These are phyloP conservation scores for Menidia menidia DNA, from an alignment of 2,797 vertebrate genomes.

Conservation along the genomic window DNA sequence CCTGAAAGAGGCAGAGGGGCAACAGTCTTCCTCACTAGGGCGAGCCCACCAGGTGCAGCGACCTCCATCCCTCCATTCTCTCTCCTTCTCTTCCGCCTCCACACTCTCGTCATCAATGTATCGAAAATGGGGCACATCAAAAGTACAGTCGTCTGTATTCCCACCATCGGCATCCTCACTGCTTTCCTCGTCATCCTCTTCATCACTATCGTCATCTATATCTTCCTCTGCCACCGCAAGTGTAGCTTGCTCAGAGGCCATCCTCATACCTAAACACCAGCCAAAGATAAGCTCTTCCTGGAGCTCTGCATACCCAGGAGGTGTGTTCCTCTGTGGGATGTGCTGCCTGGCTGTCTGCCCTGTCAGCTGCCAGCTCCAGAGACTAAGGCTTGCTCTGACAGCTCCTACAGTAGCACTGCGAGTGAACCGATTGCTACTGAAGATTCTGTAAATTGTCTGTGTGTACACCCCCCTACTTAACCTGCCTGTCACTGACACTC, in stretches of 20 bases:
- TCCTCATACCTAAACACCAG: conserved; percentile 77
- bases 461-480: conserved; percentile 58
- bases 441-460: conserved; percentile 50
- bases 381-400: conserved; percentile 56
- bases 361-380: conserved; percentile 50
- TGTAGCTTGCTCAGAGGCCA: conserved; percentile 81
- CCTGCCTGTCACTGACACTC: conserved; percentile 76
- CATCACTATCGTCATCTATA: conserved; percentile 65
- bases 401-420: conserved; percentile 48
- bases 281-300: conserved; percentile 51
- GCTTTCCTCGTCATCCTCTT: conserved; percentile 42
- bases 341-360: conserved; percentile 33
- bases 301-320: conserved; percentile 37
- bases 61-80: conserved; percentile 27
- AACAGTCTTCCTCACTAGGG: conserved; percentile 85
- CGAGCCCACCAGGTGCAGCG: conserved; percentile 72
- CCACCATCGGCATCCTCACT: conserved; percentile 38
- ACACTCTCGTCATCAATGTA: conserved; percentile 71
- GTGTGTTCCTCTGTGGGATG: conserved; percentile 50
- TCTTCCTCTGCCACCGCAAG: conserved; percentile 84
- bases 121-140: conserved; percentile 91
- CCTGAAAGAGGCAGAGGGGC: conserved; percentile 84
- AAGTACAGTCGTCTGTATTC: conserved; percentile 76
- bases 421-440: conserved; percentile 57
- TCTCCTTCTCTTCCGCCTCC: conserved; percentile 44